Evolutionary conservation across 2,888 invertebrate species (phyloP), one percentile per base, ranked within the genome.

Genomic region (Chaitophorus viminalis): DNA sequence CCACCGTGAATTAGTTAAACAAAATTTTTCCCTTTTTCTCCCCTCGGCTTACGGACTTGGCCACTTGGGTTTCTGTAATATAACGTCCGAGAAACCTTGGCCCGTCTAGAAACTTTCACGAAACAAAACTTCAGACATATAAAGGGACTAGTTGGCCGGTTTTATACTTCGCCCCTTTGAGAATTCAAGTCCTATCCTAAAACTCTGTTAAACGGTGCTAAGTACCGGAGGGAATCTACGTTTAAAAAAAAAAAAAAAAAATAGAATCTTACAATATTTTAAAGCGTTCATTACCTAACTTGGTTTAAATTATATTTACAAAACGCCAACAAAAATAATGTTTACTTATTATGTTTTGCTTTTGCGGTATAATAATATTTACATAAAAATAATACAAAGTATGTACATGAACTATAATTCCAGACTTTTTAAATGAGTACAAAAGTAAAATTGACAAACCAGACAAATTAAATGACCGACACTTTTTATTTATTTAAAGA

Each of bases 1-100:
- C 78, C 78, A 70, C 54, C 85, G 85, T 78, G 78, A 86, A 86
- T 86, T 78, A 78, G 78, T 86, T 86, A 78, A 86, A 86, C 77
- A 78, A 86, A 78, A 77, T 68, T 68, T 78, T 78, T 86, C 52
- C 33, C 33, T 68, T 77, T 85, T 85, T 85, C 39, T 33, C 29
- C 75, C 39, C 25, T 77, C 46, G n/a, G 68, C 65, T 75, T 60
- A 83, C 83, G 36, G 83, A 60, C 60, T 83, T 60, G 74, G 83
- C 83, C 84, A 76, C 77, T 85, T 68, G 86, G 86, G 84, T 68
- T 85, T 86, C 85, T 78, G 68, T 76, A 86, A 87, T 52, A 70
- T 52, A 86, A 86, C 79, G 86, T 87, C 86, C 86, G 39, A 79
- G 68, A 79, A 79, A 87, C 74, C 72, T 79, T 72, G 78, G 78